A percentile compares a stretch with the other conserved stretches of the same genome.
Conservation (phyloP, 2,113 vertebrate genomes). For the Oxygymnocypris stewartii region DNA sequence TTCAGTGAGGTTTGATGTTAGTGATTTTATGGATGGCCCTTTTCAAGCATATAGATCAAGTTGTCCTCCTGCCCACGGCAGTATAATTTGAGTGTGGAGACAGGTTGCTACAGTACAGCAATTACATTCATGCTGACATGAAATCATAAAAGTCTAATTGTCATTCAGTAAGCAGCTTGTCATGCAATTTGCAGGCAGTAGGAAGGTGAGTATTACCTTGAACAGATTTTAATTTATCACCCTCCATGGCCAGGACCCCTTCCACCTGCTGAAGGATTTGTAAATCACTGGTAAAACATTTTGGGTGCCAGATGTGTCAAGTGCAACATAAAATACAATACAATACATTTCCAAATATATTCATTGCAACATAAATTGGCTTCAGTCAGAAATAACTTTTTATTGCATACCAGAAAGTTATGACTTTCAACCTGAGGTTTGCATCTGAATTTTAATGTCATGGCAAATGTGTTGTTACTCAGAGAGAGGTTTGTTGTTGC, state of each 20-base stretch:
- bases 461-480: constrained; percentile 11
- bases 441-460: constrained; percentile 34
- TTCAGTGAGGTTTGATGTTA: background rate
- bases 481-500: background rate
- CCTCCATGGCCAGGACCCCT: constrained; percentile 13
- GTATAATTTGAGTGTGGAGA: constrained; percentile 1
- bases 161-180: constrained; percentile 41
- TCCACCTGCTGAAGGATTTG: constrained; percentile 42
- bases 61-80: background rate
- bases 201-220: constrained; percentile 43
- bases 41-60: constrained; percentile 21
- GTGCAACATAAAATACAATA: constrained; percentile 46
- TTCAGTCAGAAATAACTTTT: constrained; percentile 35
- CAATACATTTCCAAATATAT: constrained; percentile 35
- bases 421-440: constrained; percentile 45
- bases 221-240: constrained; percentile 46
- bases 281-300: constrained; percentile 50
- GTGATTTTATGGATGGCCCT: background rate
- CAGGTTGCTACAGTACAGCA: constrained; percentile 43
- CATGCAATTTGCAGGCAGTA: constrained; percentile 14
- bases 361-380: constrained; percentile 10
- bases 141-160: constrained; percentile 47
- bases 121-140: constrained; percentile 48
- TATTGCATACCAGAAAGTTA: constrained; percentile 40
- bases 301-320: constrained; percentile 51